Evolutionary conservation across 2,888 invertebrate species (phyloP), one percentile per base, ranked within the genome.

Genomic region (Dorcus parallelipipedus): DNA sequence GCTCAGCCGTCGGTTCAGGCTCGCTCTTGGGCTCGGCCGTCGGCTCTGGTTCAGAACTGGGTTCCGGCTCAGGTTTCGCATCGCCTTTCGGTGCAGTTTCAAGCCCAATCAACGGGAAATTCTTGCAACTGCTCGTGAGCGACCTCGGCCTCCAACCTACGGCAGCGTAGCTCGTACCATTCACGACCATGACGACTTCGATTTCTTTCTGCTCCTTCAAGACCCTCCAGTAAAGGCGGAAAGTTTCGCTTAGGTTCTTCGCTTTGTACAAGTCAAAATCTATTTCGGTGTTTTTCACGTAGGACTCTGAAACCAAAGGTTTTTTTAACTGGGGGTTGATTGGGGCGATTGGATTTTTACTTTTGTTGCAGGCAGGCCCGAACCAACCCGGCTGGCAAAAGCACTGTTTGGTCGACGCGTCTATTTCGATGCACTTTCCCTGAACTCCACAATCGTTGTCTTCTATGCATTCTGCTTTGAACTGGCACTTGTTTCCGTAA

Each of bases 321-420:
- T 51, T 52, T 10, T 26, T 45, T 6, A 33, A 33, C 0, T 33
- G 26, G 26, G 26, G 43, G 23, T 39, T 9, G 38, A 9, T 45
- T 53, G 5, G 9, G 9, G 45, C 7, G 9, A 23, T 47, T 38
- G 20, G 52, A 47, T 52, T 79, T 86, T 85, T 74, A 93, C 93
- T 86, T 80, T 91, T 91, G 62, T 86, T 86, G 73, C 96, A 97
- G 0, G 88, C 88, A 20, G 86, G 83, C 2, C 96, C 96, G 72
- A 89, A 93, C 85, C 90, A 95, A 10, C 97, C 97, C 54, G 86
- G 82, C 59, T 93, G 88, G 73, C 97, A 97, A 78, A 91, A 97
- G 75, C 97, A 97, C 72, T 91, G 90, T 67, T 85, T 86, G 26
- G 91, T 88, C 0, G 92, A 93, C 2, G 93, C 88, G 61, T 88